phyloP scores from a whole-genome alignment of 1,140 invertebrate species.

The Gryon sp. region DNA sequence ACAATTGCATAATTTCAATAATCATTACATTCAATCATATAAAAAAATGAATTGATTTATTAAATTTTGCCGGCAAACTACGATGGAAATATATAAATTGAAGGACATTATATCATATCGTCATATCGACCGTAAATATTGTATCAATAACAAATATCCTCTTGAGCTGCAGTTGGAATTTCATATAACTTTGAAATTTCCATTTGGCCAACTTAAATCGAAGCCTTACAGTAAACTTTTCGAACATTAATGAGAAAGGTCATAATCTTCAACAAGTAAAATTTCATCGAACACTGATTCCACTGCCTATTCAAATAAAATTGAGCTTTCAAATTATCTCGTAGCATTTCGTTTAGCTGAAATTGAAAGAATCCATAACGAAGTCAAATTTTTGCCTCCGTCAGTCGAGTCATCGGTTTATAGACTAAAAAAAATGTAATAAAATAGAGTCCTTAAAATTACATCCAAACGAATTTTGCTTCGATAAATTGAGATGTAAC shows the following conservation, averaged over 20 bases:
- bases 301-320: conserved; percentile 7
- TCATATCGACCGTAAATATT: conserved; percentile 7
- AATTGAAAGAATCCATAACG: no score
- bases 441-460: no score
- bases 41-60: neutral
- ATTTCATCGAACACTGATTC: conserved; percentile 8
- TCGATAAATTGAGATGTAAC: conserved; percentile 17
- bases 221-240: conserved; percentile 19
- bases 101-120: neutral
- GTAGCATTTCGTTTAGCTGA: conserved; percentile 9
- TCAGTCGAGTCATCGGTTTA: no score
- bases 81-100: neutral
- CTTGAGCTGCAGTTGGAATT: conserved; percentile 18
- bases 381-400: no score
- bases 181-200: conserved; percentile 35
- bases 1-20: no score
- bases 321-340: conserved; percentile 5
- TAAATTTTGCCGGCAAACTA: neutral
- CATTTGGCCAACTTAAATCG: neutral
- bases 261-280: conserved; percentile 38
- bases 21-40: conserved; percentile 1
- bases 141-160: conserved; percentile 39
- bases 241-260: conserved; percentile 31
- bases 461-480: no score
- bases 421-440: no score